phyloP scores from a whole-genome alignment of 2,113 vertebrate species.

The Lontra canadensis region DNA sequence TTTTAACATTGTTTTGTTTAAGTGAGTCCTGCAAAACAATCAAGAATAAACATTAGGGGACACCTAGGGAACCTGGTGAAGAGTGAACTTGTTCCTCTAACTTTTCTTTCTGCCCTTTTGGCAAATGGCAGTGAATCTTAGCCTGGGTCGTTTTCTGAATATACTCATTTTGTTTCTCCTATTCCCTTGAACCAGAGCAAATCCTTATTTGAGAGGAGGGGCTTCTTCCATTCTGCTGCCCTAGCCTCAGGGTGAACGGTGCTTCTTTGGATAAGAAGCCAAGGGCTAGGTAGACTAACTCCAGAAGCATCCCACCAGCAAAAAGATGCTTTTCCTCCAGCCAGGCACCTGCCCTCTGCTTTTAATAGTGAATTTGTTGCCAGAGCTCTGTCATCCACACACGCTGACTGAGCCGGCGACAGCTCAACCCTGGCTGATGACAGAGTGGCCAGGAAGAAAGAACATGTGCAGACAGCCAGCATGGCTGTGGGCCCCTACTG shows the following conservation, averaged over 20 bases:
- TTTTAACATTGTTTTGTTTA: not conserved
- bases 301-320: not conserved
- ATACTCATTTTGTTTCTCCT: not conserved
- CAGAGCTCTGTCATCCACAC: not conserved
- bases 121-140: not conserved
- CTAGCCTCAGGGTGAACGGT: not conserved
- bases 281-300: not conserved
- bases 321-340: not conserved
- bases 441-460: not conserved
- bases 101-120: not conserved
- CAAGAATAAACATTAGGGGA: too few species aligned
- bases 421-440: not conserved
- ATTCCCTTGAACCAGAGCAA: not conserved
- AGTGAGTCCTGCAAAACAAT: not conserved
- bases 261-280: not conserved
- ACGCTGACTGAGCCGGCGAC: rapidly evolving
- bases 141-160: not conserved
- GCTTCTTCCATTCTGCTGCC: not conserved
- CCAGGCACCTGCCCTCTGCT: not conserved
- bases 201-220: not conserved
- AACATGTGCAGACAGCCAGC: not conserved
- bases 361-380: not conserved
- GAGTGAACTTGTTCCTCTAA: not conserved
- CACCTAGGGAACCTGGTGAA: not conserved
- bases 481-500: not conserved